These are phyloP conservation scores for Eupsilia transversa DNA, from an alignment of 2,888 invertebrate species.

Conservation along the genomic window DNA sequence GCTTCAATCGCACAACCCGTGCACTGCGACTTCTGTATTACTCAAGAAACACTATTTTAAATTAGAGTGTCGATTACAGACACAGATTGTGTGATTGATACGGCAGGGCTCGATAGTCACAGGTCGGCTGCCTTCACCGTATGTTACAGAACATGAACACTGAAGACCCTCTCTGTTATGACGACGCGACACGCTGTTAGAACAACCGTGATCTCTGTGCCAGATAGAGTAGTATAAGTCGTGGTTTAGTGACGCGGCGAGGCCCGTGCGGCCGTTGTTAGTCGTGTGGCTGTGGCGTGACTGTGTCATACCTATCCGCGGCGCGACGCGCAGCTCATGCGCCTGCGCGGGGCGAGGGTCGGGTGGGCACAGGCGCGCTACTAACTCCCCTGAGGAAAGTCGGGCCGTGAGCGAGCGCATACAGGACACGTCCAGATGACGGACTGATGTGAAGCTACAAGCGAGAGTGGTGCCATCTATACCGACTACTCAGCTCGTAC, in stretches of 20 bases:
- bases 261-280: slow-evolving; percentile 51
- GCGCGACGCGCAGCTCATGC: slow-evolving; percentile 41
- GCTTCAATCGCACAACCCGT: slow-evolving; percentile 32
- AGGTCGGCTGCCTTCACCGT: slow-evolving; percentile 61
- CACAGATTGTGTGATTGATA: slow-evolving; percentile 16
- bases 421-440: slow-evolving; percentile 40
- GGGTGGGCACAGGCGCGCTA: slow-evolving; percentile 81
- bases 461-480: slow-evolving; percentile 74
- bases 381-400: slow-evolving; percentile 84
- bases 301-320: slow-evolving; percentile 53
- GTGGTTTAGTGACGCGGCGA: slow-evolving; percentile 65
- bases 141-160: slow-evolving; percentile 50
- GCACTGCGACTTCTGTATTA: not conserved
- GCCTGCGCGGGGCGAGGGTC: slow-evolving; percentile 62
- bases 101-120: slow-evolving; percentile 29
- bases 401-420: slow-evolving; percentile 65
- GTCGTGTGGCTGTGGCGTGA: slow-evolving; percentile 44
- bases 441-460: slow-evolving; percentile 55
- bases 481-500: slow-evolving; percentile 74
- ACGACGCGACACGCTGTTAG: slow-evolving; percentile 69
- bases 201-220: slow-evolving; percentile 77
- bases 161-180: slow-evolving; percentile 70
- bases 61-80: not conserved
- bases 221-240: slow-evolving; percentile 64
- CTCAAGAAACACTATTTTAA: not conserved